A percentile compares a stretch with the other conserved stretches of the same genome.
Evolutionary conservation across 2,888 invertebrate genomes (phyloP).

Genomic region (Trissolcus japonicus): DNA sequence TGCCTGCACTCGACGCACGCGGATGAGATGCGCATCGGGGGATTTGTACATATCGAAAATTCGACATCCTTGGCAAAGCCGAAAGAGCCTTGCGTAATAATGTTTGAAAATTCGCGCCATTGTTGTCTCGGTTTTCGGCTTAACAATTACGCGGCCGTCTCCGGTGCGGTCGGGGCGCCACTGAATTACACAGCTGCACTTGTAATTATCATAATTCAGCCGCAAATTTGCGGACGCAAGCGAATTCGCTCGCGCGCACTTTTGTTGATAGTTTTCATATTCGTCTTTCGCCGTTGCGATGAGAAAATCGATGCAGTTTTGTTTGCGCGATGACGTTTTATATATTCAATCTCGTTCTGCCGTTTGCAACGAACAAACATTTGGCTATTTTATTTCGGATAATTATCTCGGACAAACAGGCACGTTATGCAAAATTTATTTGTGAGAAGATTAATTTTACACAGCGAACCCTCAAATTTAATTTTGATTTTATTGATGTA

Average conservation of each 20-base stretch:
- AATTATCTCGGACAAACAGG: too few relatives aligned
- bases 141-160: slow-evolving; percentile 30
- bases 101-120: slow-evolving; percentile 34
- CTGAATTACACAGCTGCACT: slow-evolving; percentile 48
- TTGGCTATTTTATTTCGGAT: too few relatives aligned
- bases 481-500: too few relatives aligned
- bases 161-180: slow-evolving; percentile 26
- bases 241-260: slow-evolving; percentile 11
- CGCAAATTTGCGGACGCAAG: slow-evolving; percentile 39
- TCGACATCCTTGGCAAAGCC: slow-evolving; percentile 3
- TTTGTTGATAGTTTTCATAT: background rate
- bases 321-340: too few relatives aligned
- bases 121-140: slow-evolving; percentile 38
- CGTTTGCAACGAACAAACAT: too few relatives aligned
- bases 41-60: slow-evolving; percentile 21
- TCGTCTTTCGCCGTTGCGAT: too few relatives aligned
- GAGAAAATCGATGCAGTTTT: too few relatives aligned
- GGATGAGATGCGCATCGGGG: slow-evolving; percentile 36
- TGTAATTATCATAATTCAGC: slow-evolving; percentile 49
- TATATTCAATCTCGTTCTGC: too few relatives aligned
- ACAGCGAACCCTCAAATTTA: too few relatives aligned
- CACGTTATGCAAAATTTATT: too few relatives aligned
- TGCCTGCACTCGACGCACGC: slow-evolving; percentile 43
- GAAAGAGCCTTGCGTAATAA: slow-evolving; percentile 23
- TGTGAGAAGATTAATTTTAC: too few relatives aligned